Evolutionary conservation across 2,113 vertebrate genomes (phyloP).

Genomic region (Sturnira hondurensis): DNA sequence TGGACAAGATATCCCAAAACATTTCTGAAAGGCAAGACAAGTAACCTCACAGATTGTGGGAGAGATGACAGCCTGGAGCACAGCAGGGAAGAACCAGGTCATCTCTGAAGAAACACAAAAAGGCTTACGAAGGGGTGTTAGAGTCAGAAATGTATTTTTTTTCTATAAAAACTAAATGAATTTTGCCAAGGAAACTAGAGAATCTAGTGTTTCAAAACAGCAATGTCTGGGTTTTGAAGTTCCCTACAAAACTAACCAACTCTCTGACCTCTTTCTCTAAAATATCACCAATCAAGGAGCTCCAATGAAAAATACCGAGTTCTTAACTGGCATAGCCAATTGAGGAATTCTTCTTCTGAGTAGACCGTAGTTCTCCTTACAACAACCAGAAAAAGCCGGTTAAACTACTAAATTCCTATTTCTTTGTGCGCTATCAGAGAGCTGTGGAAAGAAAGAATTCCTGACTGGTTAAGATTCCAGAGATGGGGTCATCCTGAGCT

Average conservation of each 20-base stretch:
- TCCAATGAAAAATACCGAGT: not conserved
- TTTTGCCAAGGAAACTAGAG: not conserved
- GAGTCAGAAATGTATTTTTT: not conserved
- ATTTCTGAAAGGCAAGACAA: not conserved
- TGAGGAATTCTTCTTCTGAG: not conserved
- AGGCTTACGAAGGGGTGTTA: not conserved
- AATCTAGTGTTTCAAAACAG: not conserved
- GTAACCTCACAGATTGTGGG: not conserved
- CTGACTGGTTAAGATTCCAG: not conserved
- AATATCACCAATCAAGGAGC: not conserved
- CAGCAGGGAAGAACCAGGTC: not conserved
- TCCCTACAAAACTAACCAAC: not conserved
- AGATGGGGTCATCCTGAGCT: not conserved
- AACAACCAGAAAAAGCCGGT: not conserved
- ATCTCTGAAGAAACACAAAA: not conserved
- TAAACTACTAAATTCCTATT: not conserved
- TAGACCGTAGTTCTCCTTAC: not conserved
- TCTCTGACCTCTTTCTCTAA: not conserved
- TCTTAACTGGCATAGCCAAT: not conserved
- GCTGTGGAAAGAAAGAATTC: not conserved
- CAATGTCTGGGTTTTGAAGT: not conserved
- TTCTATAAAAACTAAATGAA: not conserved
- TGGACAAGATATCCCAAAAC: not conserved
- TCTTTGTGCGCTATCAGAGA: not conserved
- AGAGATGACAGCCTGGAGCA: not conserved